A percentile compares a stretch with the other conserved stretches of the same genome.
These are phyloP conservation scores for Scrobipalpa costella DNA, from an alignment of 2,888 invertebrate genomes.

Conservation along the genomic window DNA sequence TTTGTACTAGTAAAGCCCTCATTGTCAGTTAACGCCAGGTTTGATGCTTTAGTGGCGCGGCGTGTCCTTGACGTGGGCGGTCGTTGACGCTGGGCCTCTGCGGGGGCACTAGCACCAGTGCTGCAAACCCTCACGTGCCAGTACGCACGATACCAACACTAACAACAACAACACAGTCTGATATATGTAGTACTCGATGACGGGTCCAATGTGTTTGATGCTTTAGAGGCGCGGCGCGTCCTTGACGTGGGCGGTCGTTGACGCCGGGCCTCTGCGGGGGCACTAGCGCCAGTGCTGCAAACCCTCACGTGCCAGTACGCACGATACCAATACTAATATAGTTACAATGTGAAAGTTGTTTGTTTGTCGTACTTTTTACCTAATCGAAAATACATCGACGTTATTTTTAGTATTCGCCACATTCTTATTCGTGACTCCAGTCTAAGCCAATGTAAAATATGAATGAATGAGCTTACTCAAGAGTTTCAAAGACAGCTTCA, in stretches of 20 bases:
- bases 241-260: slow-evolving; percentile 70
- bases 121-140: neutral
- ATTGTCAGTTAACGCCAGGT: too few species aligned
- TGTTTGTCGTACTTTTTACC: neutral
- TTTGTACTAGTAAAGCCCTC: too few species aligned
- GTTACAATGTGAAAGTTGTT: neutral
- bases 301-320: neutral
- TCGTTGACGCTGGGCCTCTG: slow-evolving; percentile 54
- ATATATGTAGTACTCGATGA: too few species aligned
- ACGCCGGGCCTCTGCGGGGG: slow-evolving; percentile 36
- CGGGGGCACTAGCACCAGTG: neutral
- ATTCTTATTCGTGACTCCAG: too few species aligned
- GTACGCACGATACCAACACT: neutral
- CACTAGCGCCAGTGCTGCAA: slow-evolving; percentile 3
- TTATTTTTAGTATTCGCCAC: too few species aligned
- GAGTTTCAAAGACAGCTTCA: too few species aligned
- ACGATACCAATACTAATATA: neutral
- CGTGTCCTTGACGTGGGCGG: slow-evolving; percentile 67
- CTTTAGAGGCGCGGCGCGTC: slow-evolving; percentile 58
- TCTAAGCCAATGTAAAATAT: too few species aligned
- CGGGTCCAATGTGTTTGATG: too few species aligned
- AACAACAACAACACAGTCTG: too few species aligned
- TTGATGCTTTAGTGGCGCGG: too few species aligned
- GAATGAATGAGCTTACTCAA: too few species aligned
- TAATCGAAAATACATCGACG: too few species aligned